A percentile compares a stretch with the other conserved stretches of the same genome.
Conservation (phyloP, 1,140 invertebrate species). For the Tetramorium alpestre region DNA sequence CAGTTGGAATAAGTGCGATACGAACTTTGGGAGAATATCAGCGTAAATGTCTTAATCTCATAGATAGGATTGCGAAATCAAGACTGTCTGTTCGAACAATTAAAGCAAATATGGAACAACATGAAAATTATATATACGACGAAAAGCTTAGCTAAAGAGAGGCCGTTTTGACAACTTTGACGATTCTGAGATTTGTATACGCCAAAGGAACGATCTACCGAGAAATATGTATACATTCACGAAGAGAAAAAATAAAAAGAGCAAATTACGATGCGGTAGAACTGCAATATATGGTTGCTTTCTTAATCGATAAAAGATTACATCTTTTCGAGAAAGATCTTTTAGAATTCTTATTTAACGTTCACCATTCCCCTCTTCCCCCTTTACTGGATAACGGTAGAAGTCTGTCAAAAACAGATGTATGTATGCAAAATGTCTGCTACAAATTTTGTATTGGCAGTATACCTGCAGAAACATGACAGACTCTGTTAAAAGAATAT, state of each 20-base stretch:
- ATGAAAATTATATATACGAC: not conserved
- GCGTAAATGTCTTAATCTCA: constrained; percentile 9
- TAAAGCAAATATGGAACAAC: not conserved
- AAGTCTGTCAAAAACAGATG: no score
- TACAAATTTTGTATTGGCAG: not conserved
- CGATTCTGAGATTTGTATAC: constrained; percentile 43
- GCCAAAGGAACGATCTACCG: not conserved
- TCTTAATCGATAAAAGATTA: not conserved
- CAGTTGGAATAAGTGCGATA: not conserved
- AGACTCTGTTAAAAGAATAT: not conserved
- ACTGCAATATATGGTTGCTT: not conserved
- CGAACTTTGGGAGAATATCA: not conserved
- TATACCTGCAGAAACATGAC: not conserved
- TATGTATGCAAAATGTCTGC: no score
- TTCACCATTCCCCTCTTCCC: not conserved
- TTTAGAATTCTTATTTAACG: not conserved
- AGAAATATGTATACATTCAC: constrained; percentile 42
- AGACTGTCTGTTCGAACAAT: constrained; percentile 24
- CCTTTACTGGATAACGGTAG: not conserved
- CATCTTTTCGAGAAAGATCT: not conserved
- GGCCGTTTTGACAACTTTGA: constrained; percentile 4
- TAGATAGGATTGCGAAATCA: constrained; percentile 14
- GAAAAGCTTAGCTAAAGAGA: constrained; percentile 2
- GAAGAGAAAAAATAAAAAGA: constrained; percentile 38
- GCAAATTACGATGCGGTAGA: constrained; percentile 30